Conservation (phyloP, 2,113 vertebrate species). For the Cathartes aura region DNA sequence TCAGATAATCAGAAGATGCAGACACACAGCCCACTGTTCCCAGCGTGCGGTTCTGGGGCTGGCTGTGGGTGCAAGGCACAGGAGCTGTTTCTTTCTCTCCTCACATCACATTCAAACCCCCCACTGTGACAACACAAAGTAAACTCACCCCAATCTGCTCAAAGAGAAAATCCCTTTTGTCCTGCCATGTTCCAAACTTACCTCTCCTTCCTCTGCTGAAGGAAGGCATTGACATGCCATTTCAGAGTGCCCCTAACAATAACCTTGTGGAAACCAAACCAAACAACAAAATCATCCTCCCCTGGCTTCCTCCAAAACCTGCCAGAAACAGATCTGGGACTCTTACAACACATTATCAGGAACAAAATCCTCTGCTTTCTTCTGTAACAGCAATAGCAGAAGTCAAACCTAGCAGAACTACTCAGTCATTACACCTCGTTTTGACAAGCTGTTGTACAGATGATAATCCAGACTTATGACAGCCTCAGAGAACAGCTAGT, state of each 20-base stretch:
- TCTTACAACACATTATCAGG: not conserved
- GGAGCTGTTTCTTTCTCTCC: not conserved
- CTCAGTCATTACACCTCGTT: not conserved
- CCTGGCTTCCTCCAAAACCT: not conserved
- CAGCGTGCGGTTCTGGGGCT: not conserved
- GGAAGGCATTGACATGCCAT: not conserved
- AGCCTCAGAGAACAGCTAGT: not conserved
- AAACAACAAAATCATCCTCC: not conserved
- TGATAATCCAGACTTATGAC: not conserved
- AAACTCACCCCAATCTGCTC: not conserved
- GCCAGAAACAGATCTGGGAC: not conserved
- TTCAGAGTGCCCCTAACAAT: not conserved
- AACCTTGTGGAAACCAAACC: not conserved
- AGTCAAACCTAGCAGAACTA: not conserved
- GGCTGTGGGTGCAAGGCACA: not conserved
- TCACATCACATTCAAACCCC: not conserved
- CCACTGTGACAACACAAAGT: not conserved
- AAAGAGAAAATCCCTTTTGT: not conserved
- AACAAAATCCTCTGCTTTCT: not conserved
- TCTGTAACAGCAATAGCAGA: not conserved
- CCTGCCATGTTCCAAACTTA: not conserved
- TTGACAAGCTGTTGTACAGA: not conserved
- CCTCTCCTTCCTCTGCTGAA: not conserved
- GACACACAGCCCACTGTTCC: not conserved
- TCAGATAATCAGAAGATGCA: not conserved